Base-by-base conservation (phyloP, 2,113 vertebrate genomes). In the Alligator sinensis region DNA sequence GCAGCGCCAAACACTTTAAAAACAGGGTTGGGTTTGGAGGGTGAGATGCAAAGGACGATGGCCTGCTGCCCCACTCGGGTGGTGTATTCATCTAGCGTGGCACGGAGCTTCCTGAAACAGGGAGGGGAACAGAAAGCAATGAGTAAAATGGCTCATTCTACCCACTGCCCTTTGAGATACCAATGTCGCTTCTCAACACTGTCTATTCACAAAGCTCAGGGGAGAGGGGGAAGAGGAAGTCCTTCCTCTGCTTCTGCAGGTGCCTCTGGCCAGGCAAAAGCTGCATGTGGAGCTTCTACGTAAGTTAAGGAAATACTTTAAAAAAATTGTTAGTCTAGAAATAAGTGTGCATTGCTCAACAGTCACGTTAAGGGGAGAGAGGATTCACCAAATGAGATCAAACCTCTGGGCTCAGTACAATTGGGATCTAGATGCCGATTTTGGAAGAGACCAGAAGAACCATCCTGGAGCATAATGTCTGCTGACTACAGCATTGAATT, bases 1-100 rank as follows among this genome's bases (percentile, higher is more conserved):
- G 99, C 99, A 61, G 99, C 99, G 34, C 99, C 99, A 24, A 99
- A 99, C 2, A 99, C 99, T 97, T 99, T 99, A 88, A 99, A 99
- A 92, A 99, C 98, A 0, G 99, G 99, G 86, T 99, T 99, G 78
- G 99, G 99, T 97, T 99, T 99, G 90, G 99, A 99, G 81, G 99
- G 99, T 0, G 99, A 99, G 97, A 99, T 99, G 92, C 99, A 99
- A 68, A 99, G 97, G 5, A 99, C 99, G 3, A 99, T 99, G 84
- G 99, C 99, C 97, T 99, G 99, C 95, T 99, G 99, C 55, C 99
- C 99, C 64, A 99, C 99, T 80, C 99, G 96, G 72, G 99, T 99
- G 34, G 99, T 99, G 93, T 99, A 99, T 93, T 99, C 99, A 78
- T 99, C 99, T 94, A 99, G 97, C 0, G 99, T 99, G 86, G 99